Conservation (phyloP, 2,113 vertebrate species). For the Tetraodon nigroviridis region DNA sequence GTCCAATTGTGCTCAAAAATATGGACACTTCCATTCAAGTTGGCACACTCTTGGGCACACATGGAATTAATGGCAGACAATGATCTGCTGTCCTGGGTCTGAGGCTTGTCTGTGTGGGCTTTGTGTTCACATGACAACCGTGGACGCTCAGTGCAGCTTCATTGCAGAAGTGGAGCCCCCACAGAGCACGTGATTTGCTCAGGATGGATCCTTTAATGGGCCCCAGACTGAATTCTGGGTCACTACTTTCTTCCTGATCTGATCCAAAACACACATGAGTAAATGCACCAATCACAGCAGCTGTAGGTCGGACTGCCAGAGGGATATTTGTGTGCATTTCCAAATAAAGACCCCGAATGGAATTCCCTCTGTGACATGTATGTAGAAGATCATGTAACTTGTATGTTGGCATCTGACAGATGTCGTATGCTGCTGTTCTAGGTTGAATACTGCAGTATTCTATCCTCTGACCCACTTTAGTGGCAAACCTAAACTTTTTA, state of each 20-base stretch:
- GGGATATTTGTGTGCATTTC: neutral
- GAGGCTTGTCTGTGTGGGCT: conserved; percentile 3
- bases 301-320: neutral
- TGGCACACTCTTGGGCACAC: conserved; percentile 38
- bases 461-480: too few relatives aligned
- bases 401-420: too few relatives aligned
- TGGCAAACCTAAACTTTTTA: too few relatives aligned
- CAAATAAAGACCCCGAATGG: neutral
- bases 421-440: too few relatives aligned
- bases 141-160: conserved; percentile 29
- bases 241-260: conserved; percentile 17
- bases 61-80: conserved; percentile 48
- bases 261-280: conserved; percentile 12
- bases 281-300: conserved; percentile 9
- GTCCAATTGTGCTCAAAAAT: conserved; percentile 45
- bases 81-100: conserved; percentile 15
- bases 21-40: conserved; percentile 31
- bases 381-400: too few relatives aligned
- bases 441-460: too few relatives aligned
- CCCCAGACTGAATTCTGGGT: conserved; percentile 46
- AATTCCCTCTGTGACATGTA: neutral
- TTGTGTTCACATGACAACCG: conserved; percentile 34
- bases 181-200: conserved; percentile 21
- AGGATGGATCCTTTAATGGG: conserved; percentile 41
- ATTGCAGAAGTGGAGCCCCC: conserved; percentile 31